Percentiles rank a stretch among this genome's conserved stretches.
Evolutionary conservation across 2,888 invertebrate species (phyloP).

Genomic region (Odontocolon sp.): DNA sequence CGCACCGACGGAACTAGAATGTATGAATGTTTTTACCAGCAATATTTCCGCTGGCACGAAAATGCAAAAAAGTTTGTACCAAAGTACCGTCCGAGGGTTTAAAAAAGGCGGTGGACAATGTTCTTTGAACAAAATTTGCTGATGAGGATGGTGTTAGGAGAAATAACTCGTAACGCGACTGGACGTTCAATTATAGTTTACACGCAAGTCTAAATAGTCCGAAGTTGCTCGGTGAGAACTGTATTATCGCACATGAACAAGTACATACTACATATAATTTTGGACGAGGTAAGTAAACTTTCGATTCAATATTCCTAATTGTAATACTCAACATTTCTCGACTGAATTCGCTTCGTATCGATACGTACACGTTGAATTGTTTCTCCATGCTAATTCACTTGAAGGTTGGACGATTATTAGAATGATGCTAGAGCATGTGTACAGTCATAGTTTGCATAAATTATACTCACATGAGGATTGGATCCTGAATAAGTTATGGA

Average conservation of each 20-base stretch:
- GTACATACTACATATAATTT: background rate
- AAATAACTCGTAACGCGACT: too few species aligned
- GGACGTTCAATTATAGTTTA: too few species aligned
- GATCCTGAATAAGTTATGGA: too few species aligned
- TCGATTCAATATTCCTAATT: background rate
- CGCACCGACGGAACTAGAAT: slow-evolving; percentile 25
- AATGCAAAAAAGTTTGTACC: background rate
- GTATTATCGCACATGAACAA: too few species aligned
- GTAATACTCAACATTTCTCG: background rate
- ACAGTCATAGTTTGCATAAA: too few species aligned
- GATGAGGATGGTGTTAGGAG: too few species aligned
- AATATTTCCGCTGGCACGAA: background rate
- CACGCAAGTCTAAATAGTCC: background rate
- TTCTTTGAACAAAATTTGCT: too few species aligned
- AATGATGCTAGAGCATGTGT: too few species aligned
- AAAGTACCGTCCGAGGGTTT: too few species aligned
- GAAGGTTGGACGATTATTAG: too few species aligned
- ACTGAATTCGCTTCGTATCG: background rate
- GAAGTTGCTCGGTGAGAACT: background rate
- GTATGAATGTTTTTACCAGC: slow-evolving; percentile 1
- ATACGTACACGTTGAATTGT: background rate
- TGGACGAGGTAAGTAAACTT: slow-evolving; percentile 20
- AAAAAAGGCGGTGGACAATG: too few species aligned
- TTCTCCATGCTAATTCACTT: background rate
- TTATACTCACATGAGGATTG: too few species aligned